phyloP scores from a whole-genome alignment of 2,113 vertebrate genomes.

The Larimichthys polyactis region DNA sequence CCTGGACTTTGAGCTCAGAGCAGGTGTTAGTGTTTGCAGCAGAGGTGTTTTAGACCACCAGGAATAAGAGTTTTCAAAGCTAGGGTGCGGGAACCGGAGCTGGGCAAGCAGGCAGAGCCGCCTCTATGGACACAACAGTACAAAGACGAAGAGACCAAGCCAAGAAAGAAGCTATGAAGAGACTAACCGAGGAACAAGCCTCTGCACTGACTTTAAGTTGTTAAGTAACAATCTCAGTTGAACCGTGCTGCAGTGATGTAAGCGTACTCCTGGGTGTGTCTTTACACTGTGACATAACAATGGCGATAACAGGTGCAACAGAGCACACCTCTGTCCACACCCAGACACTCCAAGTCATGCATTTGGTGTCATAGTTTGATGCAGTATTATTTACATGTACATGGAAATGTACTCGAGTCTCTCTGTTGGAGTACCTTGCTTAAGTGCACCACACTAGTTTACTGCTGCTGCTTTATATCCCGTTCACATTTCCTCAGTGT shows the following conservation, averaged over 20 bases:
- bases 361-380: neutral
- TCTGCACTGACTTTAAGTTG: too few relatives aligned
- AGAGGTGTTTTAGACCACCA: too few relatives aligned
- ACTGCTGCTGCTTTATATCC: neutral
- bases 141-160: too few relatives aligned
- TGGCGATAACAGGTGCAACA: too few relatives aligned
- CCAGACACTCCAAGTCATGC: neutral
- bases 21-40: too few relatives aligned
- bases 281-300: neutral
- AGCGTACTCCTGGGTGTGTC: neutral
- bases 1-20: too few relatives aligned
- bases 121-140: too few relatives aligned
- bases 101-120: too few relatives aligned
- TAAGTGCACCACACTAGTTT: neutral
- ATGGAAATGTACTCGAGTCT: neutral
- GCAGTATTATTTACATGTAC: neutral
- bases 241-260: neutral
- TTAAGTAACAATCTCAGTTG: neutral
- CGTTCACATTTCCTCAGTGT: slow-evolving; percentile 15
- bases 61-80: too few relatives aligned
- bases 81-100: too few relatives aligned
- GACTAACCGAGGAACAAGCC: too few relatives aligned
- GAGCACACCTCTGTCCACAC: neutral
- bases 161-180: too few relatives aligned
- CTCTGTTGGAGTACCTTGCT: neutral